These are phyloP conservation scores for Ochropleura leucogaster DNA, from an alignment of 2,888 invertebrate genomes.

Conservation along the genomic window DNA sequence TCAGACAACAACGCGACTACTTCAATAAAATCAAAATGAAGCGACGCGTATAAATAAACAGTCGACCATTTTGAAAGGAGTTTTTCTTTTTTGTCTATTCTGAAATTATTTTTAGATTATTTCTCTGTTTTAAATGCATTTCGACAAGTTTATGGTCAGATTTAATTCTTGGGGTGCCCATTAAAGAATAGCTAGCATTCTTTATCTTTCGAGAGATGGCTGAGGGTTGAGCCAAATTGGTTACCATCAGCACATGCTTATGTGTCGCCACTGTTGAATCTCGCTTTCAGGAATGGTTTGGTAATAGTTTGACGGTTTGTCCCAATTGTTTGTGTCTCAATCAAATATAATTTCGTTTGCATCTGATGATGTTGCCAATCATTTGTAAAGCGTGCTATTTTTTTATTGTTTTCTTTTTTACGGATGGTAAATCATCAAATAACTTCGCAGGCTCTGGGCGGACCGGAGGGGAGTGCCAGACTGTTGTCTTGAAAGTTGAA, in stretches of 20 bases:
- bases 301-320: too few relatives aligned
- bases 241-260: background rate
- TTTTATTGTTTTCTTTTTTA: too few relatives aligned
- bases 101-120: slow-evolving; percentile 40
- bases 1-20: slow-evolving; percentile 18
- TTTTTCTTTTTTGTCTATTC: slow-evolving; percentile 44
- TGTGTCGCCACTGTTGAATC: too few relatives aligned
- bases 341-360: background rate
- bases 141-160: slow-evolving; percentile 5
- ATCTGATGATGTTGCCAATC: background rate
- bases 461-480: too few relatives aligned
- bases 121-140: slow-evolving; percentile 6
- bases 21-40: slow-evolving; percentile 54
- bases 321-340: background rate
- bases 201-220: background rate
- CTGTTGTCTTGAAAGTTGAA: too few relatives aligned
- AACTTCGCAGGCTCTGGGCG: too few relatives aligned
- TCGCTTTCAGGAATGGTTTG: too few relatives aligned
- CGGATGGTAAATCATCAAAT: too few relatives aligned
- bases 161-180: background rate
- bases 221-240: background rate
- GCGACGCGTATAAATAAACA: slow-evolving; percentile 52
- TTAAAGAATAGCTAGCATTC: background rate
- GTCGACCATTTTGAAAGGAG: slow-evolving; percentile 28
- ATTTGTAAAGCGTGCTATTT: background rate